A percentile compares a stretch with the other conserved stretches of the same genome.
Conservation (phyloP, 1,140 invertebrate genomes). For the Leptinotarsa texana region DNA sequence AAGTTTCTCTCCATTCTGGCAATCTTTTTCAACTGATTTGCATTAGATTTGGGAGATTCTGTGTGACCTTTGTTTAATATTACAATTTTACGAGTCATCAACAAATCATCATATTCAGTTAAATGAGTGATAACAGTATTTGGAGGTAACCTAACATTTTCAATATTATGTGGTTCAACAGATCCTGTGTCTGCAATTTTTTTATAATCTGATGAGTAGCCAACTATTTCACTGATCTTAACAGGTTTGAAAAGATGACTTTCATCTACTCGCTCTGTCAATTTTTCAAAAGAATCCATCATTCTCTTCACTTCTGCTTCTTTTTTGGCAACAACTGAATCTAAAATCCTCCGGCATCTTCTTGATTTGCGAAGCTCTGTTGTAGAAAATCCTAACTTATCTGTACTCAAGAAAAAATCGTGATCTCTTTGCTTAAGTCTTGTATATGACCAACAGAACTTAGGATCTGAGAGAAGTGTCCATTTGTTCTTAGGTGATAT, state of each 20-base stretch:
- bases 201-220: not conserved
- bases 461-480: slow-evolving; percentile 16
- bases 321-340: not conserved
- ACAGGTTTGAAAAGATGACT: slow-evolving; percentile 6
- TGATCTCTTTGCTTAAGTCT: slow-evolving; percentile 22
- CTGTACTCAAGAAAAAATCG: slow-evolving; percentile 21
- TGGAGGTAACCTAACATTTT: not conserved
- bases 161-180: not conserved
- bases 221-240: slow-evolving; percentile 6
- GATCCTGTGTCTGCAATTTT: not conserved
- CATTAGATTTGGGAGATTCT: not conserved
- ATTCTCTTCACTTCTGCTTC: not conserved
- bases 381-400: slow-evolving; percentile 30
- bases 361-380: slow-evolving; percentile 19
- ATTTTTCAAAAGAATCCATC: not conserved
- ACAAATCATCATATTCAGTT: slow-evolving; percentile 18
- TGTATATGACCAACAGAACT: slow-evolving; percentile 28
- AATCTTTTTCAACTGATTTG: not conserved
- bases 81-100: slow-evolving; percentile 30
- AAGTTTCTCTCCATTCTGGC: not conserved
- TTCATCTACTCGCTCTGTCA: not conserved
- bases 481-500: not conserved
- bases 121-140: not conserved
- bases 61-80: slow-evolving; percentile 5
- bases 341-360: not conserved